Evolutionary conservation across 2,888 invertebrate genomes (phyloP).

Genomic region (Synanthedon vespiformis): DNA sequence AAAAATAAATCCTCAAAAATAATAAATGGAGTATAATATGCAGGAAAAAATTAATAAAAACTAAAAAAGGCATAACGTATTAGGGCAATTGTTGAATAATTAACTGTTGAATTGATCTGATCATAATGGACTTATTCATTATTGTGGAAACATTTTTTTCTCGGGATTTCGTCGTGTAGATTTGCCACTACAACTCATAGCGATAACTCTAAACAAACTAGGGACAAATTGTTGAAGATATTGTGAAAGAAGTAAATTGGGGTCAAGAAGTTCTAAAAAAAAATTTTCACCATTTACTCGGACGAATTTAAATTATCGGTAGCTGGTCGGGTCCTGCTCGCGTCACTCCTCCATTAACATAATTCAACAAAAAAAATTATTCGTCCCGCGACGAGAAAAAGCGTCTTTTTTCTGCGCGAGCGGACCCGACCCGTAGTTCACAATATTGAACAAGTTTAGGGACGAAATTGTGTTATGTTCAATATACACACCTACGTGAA

Average conservation of each 20-base stretch:
- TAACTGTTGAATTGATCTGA: too few species aligned
- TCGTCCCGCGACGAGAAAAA: slow-evolving; percentile 33
- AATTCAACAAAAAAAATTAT: slow-evolving; percentile 57
- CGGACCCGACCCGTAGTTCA: slow-evolving; percentile 39
- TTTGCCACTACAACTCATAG: not conserved
- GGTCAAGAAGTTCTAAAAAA: slow-evolving; percentile 29
- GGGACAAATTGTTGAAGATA: slow-evolving; percentile 15
- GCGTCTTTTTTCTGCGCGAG: slow-evolving; percentile 38
- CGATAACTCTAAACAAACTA: slow-evolving; percentile 11
- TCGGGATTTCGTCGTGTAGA: too few species aligned
- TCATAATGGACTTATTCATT: too few species aligned
- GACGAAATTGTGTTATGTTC: slow-evolving; percentile 11
- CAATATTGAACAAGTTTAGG: slow-evolving; percentile 47
- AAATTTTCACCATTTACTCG: slow-evolving; percentile 31
- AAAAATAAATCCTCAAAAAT: too few species aligned
- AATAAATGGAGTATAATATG: too few species aligned
- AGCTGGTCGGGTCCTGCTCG: slow-evolving; percentile 37
- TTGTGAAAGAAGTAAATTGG: slow-evolving; percentile 22
- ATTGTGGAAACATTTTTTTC: too few species aligned
- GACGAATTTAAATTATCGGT: slow-evolving; percentile 57
- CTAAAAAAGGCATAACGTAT: too few species aligned
- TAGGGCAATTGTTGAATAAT: too few species aligned
- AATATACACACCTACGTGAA: not conserved
- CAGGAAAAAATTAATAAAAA: too few species aligned
- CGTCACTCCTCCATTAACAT: slow-evolving; percentile 58